Evolutionary conservation across 1,140 invertebrate genomes (phyloP).

Genomic region (Lethrus apterus): DNA sequence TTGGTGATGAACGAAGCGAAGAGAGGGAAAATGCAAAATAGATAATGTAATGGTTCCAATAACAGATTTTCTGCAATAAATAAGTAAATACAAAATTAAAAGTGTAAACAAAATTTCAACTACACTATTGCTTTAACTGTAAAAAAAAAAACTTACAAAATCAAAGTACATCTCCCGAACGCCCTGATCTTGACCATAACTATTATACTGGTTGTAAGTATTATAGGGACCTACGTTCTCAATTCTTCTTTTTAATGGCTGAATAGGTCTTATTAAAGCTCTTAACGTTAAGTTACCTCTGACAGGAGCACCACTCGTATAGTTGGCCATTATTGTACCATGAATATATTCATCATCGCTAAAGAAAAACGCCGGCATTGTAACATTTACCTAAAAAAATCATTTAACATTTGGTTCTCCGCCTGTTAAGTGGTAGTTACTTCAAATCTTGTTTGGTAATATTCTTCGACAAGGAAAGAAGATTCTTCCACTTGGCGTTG

Average conservation of each 20-base stretch:
- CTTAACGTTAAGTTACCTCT: slow-evolving; percentile 78
- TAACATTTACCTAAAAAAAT: slow-evolving; percentile 75
- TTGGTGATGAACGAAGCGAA: too few relatives aligned
- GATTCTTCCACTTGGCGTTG: slow-evolving; percentile 82
- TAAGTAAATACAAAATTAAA: too few relatives aligned
- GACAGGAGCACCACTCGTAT: slow-evolving; percentile 78
- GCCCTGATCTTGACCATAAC: background rate
- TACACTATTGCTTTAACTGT: background rate
- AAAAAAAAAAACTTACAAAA: slow-evolving; percentile 4
- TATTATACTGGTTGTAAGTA: slow-evolving; percentile 1
- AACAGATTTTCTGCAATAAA: too few relatives aligned
- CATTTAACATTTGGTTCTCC: slow-evolving; percentile 6
- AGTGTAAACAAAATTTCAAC: background rate
- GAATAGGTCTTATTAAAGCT: slow-evolving; percentile 65
- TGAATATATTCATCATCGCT: slow-evolving; percentile 73
- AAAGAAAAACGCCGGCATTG: slow-evolving; percentile 89
- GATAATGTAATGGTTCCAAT: too few relatives aligned
- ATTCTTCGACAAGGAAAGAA: slow-evolving; percentile 84
- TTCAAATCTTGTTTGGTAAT: slow-evolving; percentile 86
- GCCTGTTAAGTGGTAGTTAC: slow-evolving; percentile 39
- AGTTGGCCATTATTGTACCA: slow-evolving; percentile 88
- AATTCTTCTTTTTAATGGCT: slow-evolving; percentile 37
- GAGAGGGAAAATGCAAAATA: too few relatives aligned
- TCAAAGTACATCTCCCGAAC: slow-evolving; percentile 5
- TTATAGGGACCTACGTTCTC: slow-evolving; percentile 17